Evolutionary conservation across 1,140 invertebrate species (phyloP).

Genomic region (Samia ricini): DNA sequence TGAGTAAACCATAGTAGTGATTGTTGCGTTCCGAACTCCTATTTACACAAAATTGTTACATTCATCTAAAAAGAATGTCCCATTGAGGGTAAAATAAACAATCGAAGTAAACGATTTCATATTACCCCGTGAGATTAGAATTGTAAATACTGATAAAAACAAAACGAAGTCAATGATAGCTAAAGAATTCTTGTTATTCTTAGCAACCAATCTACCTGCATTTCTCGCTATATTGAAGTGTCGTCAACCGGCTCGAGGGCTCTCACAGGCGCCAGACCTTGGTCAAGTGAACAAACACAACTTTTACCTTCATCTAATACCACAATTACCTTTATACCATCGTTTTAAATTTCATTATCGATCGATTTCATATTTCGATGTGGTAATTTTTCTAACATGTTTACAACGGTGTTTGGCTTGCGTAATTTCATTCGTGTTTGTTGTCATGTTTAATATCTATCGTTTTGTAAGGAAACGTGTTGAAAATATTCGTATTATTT

Average conservation of each 20-base stretch:
- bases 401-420: background rate
- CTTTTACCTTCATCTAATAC: background rate
- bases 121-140: background rate
- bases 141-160: background rate
- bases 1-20: too few relatives aligned
- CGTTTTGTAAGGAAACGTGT: background rate
- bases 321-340: background rate
- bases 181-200: conserved; percentile 1
- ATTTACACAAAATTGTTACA: background rate
- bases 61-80: background rate
- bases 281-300: background rate
- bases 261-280: background rate
- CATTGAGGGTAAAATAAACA: background rate
- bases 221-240: background rate
- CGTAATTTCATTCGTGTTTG: background rate
- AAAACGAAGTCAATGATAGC: conserved; percentile 1
- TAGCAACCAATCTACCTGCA: conserved; percentile 1
- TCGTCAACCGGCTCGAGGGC: background rate
- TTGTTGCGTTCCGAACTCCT: too few relatives aligned
- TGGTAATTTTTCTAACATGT: background rate
- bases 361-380: background rate
- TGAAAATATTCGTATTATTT: background rate
- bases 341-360: background rate
- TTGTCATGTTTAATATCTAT: background rate
- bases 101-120: background rate